Percentiles rank a stretch among this genome's conserved stretches.
phyloP scores from a whole-genome alignment of 2,888 invertebrate species.

The Eupithecia exiguata region DNA sequence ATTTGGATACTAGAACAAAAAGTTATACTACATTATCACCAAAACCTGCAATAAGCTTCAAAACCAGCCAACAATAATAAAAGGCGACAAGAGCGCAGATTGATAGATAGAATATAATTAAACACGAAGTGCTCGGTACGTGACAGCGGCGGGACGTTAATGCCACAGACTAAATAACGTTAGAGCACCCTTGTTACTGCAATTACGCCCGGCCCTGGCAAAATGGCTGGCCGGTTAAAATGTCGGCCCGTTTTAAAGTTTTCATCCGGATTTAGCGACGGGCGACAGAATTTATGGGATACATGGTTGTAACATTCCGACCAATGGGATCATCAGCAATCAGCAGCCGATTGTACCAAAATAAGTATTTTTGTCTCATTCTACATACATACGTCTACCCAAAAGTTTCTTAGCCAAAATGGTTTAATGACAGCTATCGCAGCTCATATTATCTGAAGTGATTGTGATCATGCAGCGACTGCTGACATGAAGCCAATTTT shows the following conservation, averaged over 20 bases:
- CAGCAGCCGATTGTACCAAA: neutral
- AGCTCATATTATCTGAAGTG: neutral
- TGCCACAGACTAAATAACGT: conserved; percentile 77
- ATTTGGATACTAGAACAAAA: neutral
- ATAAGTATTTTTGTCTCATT: neutral
- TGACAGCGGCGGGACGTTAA: conserved; percentile 72
- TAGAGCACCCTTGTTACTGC: conserved; percentile 80
- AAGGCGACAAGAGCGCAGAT: conserved; percentile 57
- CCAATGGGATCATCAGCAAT: neutral
- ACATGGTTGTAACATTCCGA: conserved; percentile 4
- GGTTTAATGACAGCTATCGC: neutral
- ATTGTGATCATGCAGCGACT: neutral
- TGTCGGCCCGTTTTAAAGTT: conserved; percentile 69
- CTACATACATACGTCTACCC: neutral
- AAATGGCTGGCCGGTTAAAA: conserved; percentile 64
- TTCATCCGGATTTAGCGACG: conserved; percentile 64
- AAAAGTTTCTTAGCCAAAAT: no score
- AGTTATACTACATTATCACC: neutral
- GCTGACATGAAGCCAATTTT: neutral
- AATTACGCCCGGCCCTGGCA: conserved; percentile 66
- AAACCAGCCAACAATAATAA: conserved; percentile 42
- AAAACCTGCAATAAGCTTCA: conserved; percentile 18
- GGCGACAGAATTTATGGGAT: conserved; percentile 55
- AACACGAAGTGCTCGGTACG: conserved; percentile 67
- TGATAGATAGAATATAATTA: conserved; percentile 74